These are phyloP conservation scores for Seriola quinqueradiata DNA, from an alignment of 2,113 vertebrate species.

Conservation along the genomic window DNA sequence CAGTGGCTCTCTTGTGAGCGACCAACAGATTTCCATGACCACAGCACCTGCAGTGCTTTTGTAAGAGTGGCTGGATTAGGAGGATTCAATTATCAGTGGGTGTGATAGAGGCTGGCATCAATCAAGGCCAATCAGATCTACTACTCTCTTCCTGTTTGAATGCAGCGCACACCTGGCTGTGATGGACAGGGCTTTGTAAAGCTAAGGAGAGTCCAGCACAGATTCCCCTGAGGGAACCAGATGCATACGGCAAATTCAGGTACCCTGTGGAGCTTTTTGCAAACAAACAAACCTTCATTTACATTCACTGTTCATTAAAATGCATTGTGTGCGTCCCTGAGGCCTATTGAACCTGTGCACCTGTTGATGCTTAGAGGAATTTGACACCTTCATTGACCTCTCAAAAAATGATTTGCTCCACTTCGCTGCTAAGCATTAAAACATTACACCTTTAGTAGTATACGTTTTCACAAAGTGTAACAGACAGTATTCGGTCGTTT, in stretches of 20 bases:
- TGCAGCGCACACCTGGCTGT: constrained; percentile 41
- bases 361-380: neutral
- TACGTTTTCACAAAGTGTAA: neutral
- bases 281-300: constrained; percentile 5
- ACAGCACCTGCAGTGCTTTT: constrained; percentile 60
- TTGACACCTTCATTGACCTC: neutral
- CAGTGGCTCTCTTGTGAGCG: constrained; percentile 37
- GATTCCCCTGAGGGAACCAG: constrained; percentile 24
- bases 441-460: neutral
- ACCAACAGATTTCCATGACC: constrained; percentile 52
- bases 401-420: neutral
- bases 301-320: neutral
- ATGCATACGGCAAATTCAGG: constrained; percentile 27
- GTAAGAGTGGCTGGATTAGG: constrained; percentile 63
- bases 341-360: neutral
- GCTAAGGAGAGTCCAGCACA: constrained; percentile 21
- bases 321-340: neutral
- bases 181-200: constrained; percentile 36
- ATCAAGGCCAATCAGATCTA: constrained; percentile 59
- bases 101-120: constrained; percentile 64
- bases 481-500: neutral
- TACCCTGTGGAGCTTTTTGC: constrained; percentile 9
- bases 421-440: neutral
- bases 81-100: constrained; percentile 64
- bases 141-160: constrained; percentile 42